Conservation (phyloP, 2,888 invertebrate species). For the Elmis aenea region DNA sequence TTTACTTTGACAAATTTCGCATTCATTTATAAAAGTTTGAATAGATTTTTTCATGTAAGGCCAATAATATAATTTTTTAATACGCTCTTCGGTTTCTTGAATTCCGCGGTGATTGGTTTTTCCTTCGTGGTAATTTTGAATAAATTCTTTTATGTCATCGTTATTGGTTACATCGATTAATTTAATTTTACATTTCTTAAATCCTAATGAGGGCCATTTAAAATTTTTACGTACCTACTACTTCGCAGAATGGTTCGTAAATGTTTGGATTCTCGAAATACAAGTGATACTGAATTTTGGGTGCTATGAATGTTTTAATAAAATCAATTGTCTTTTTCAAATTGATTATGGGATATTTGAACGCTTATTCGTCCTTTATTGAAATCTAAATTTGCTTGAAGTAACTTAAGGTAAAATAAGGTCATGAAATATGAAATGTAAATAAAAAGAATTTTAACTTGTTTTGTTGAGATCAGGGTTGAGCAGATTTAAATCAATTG, state of each 20-base stretch:
- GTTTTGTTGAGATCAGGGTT: no score
- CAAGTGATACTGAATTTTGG: slow-evolving; percentile 8
- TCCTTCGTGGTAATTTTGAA: slow-evolving; percentile 16
- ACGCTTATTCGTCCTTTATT: slow-evolving; percentile 1
- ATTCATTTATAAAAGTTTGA: slow-evolving; percentile 18
- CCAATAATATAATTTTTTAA: slow-evolving; percentile 19
- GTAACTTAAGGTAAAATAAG: no score
- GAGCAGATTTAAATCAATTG: no score
- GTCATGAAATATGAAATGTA: no score
- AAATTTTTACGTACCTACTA: slow-evolving; percentile 4
- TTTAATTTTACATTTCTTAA: slow-evolving; percentile 2
- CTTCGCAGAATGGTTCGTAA: slow-evolving; percentile 10
- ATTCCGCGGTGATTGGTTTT: slow-evolving; percentile 24
- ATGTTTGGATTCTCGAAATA: slow-evolving; percentile 9
- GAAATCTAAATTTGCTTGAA: no score
- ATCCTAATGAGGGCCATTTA: slow-evolving; percentile 1
- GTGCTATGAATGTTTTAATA: slow-evolving; percentile 2
- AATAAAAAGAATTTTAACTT: no score
- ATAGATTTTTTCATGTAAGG: slow-evolving; percentile 18
- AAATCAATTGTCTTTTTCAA: slow-evolving; percentile 6
- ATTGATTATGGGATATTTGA: slow-evolving; percentile 7
- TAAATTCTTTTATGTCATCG: slow-evolving; percentile 11
- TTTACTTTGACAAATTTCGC: slow-evolving; percentile 19
- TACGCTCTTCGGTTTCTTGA: slow-evolving; percentile 13
- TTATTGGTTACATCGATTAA: slow-evolving; percentile 12